Base-by-base conservation (phyloP, 2,888 invertebrate genomes). In the Anticlea derivata region DNA sequence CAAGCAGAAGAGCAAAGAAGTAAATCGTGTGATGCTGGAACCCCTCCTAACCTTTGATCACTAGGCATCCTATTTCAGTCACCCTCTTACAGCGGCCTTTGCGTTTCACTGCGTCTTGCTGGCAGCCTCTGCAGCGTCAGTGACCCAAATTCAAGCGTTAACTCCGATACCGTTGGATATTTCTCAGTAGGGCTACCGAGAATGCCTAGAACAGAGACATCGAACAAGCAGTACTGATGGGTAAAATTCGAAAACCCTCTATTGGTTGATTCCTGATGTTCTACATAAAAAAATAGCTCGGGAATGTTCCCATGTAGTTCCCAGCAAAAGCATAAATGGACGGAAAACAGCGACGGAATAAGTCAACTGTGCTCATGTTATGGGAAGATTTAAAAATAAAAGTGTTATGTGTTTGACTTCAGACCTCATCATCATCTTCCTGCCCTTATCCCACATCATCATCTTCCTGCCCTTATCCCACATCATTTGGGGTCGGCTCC, bases 61-160 rank as follows among this genome's bases (percentile, higher is more conserved):
- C 11, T 30, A 41, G 29, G 35, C 24, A 40, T 48, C 68, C 69
- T 64, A 68, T 75, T 68, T 64, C 60, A 65, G 64, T 52, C 65
- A 62, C 61, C 73, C 76, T 74, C 77, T 80, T 66, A 77, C 75
- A 70, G 65, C 73, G 76, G 78, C 80, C 82, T 78, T 68, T 76
- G 67, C 70, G 70, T 73, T 74, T 78, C 71, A 67, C 75, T 78
- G 75, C 43, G 23, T 48, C 52, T 52, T 48, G 44, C 52, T 53
- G 43, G 52, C 52, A 52, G 50, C 35, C 48, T 44, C 70, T 66
- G 73, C 78, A 76, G 68, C 74, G 70, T 62, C 73, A 67, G 66
- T 87, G 87, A 85, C 87, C 86, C 76, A 87, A 71, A 83, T 87
- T 34, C 31, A 70, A 58, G 66, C 73, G 65, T 68, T 72, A 73